Conservation (phyloP, 2,888 invertebrate genomes). For the Eupithecia insigniata region DNA sequence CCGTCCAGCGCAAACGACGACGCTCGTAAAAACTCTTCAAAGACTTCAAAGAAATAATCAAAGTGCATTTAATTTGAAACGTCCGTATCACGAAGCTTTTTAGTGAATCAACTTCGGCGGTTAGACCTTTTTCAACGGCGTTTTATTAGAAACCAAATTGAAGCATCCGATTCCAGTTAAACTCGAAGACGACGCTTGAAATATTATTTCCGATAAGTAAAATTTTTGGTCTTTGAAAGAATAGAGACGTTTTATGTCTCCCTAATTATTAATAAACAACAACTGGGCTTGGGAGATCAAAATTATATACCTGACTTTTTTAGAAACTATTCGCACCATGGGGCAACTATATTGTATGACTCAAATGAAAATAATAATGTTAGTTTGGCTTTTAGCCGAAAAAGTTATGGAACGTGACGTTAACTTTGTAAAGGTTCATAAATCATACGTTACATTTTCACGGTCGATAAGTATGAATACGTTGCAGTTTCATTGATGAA, state of each 20-base stretch:
- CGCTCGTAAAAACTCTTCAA: constrained; percentile 57
- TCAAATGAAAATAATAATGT: constrained; percentile 39
- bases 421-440: constrained; percentile 41
- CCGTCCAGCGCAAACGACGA: constrained; percentile 60
- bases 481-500: constrained; percentile 45
- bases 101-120: neutral
- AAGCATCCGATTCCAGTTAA: constrained; percentile 15
- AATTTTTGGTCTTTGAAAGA: neutral
- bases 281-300: neutral
- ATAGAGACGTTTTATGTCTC: neutral
- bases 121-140: constrained; percentile 7
- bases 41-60: constrained; percentile 48
- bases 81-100: constrained; percentile 23
- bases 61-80: constrained; percentile 50
- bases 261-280: neutral
- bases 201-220: constrained; percentile 12
- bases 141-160: constrained; percentile 7
- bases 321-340: neutral
- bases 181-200: constrained; percentile 10
- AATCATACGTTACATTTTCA: constrained; percentile 44
- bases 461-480: constrained; percentile 43
- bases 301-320: neutral
- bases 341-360: constrained; percentile 25
- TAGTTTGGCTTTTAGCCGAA: constrained; percentile 43
- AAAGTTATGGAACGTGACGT: constrained; percentile 40